phyloP scores from a whole-genome alignment of 2,797 vertebrate species.

The Alcedo atthis region DNA sequence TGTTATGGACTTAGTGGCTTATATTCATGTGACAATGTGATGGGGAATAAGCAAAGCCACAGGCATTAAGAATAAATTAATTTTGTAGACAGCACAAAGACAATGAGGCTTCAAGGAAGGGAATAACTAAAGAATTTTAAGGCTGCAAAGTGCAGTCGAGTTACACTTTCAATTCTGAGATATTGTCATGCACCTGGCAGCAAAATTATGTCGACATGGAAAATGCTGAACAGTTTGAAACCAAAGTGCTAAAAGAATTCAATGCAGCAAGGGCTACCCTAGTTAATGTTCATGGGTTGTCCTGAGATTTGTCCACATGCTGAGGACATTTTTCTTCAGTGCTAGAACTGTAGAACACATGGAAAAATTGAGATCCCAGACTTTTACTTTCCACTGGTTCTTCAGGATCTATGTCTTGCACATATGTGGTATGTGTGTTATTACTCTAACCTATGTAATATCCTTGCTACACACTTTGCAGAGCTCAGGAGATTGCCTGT shows the following conservation, averaged over 20 bases:
- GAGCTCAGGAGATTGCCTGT: fast-evolving
- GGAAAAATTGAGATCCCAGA: not conserved
- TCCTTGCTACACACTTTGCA: not conserved
- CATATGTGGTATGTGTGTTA: not conserved
- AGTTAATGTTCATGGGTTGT: not conserved
- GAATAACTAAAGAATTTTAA: not conserved
- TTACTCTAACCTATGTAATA: not conserved
- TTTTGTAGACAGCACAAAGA: not conserved
- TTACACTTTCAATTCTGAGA: not conserved
- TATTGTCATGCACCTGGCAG: not conserved
- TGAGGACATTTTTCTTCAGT: not conserved
- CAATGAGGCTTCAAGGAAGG: not conserved
- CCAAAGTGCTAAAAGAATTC: not conserved
- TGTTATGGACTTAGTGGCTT: not conserved
- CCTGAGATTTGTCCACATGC: not conserved
- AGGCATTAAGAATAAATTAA: not conserved
- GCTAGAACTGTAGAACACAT: not conserved
- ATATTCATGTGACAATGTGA: not conserved
- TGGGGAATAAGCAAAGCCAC: not conserved
- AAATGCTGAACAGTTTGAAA: not conserved
- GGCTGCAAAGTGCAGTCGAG: not conserved
- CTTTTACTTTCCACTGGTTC: not conserved
- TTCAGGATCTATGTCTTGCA: not conserved
- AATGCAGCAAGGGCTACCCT: not conserved
- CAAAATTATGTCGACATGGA: not conserved